Conservation (phyloP, 2,797 vertebrate species). For the Gambusia yucatana region DNA sequence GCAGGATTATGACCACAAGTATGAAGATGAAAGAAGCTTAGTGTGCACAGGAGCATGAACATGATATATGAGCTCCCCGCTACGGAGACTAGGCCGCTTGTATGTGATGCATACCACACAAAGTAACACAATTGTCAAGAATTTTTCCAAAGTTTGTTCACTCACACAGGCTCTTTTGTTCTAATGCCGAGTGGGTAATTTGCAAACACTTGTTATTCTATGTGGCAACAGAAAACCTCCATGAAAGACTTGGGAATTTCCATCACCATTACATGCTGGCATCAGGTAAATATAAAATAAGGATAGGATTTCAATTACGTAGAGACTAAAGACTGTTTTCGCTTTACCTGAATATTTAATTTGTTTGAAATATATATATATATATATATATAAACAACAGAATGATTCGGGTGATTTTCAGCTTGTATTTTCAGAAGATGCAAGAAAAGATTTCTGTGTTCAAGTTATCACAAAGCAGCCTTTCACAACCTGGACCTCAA, state of each 20-base stretch:
- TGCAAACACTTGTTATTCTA: conserved; percentile 42
- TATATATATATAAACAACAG: not conserved
- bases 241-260: conserved; percentile 46
- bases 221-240: conserved; percentile 29
- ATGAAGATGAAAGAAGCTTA: conserved; percentile 45
- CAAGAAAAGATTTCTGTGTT: not conserved
- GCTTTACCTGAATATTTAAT: not conserved
- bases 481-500: conserved; percentile 3
- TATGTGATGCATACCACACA: conserved; percentile 32
- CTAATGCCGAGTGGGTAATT: conserved; percentile 26
- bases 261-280: conserved; percentile 23
- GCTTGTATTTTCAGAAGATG: not conserved
- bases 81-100: conserved; percentile 23
- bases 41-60: conserved; percentile 2
- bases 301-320: not conserved
- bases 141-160: conserved; percentile 29
- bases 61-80: conserved; percentile 47
- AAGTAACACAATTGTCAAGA: conserved; percentile 28
- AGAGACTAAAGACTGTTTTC: not conserved
- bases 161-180: conserved; percentile 52
- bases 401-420: not conserved
- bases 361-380: not conserved
- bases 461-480: not conserved
- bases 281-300: not conserved
- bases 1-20: conserved; percentile 53